Conservation (phyloP, 2,797 vertebrate species). For the Ispidina picta region DNA sequence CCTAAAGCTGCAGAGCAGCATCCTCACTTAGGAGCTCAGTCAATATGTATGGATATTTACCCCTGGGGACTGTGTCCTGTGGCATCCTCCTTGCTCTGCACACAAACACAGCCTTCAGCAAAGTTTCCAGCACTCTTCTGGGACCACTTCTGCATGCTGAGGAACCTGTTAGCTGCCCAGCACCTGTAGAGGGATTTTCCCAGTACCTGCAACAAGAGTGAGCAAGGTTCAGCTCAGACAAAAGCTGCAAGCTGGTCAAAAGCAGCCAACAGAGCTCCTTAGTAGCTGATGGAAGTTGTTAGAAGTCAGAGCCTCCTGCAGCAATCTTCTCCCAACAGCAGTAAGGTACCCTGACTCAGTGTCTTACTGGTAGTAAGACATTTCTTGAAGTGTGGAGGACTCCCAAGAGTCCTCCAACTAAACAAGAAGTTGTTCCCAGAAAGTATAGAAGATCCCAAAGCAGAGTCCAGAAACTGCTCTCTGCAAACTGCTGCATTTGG, state of each 20-base stretch:
- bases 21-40: neutral
- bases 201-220: neutral
- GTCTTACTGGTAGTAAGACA: too few species aligned
- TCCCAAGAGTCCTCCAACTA: neutral
- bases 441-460: neutral
- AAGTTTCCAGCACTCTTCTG: neutral
- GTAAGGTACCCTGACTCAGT: neutral
- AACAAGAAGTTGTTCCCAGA: neutral
- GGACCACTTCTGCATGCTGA: neutral
- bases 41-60: neutral
- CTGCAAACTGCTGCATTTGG: neutral
- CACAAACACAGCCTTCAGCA: neutral
- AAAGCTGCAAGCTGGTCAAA: neutral
- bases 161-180: neutral
- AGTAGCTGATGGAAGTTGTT: neutral
- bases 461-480: neutral
- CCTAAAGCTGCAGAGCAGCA: neutral
- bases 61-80: neutral
- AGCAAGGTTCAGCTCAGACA: neutral
- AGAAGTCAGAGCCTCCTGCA: neutral
- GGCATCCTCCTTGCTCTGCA: neutral
- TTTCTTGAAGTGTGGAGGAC: neutral
- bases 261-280: neutral
- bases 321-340: neutral
- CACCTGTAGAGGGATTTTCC: neutral